These are phyloP conservation scores for Sarcophilus harrisii DNA, from an alignment of 2,797 vertebrate species.

Conservation along the genomic window DNA sequence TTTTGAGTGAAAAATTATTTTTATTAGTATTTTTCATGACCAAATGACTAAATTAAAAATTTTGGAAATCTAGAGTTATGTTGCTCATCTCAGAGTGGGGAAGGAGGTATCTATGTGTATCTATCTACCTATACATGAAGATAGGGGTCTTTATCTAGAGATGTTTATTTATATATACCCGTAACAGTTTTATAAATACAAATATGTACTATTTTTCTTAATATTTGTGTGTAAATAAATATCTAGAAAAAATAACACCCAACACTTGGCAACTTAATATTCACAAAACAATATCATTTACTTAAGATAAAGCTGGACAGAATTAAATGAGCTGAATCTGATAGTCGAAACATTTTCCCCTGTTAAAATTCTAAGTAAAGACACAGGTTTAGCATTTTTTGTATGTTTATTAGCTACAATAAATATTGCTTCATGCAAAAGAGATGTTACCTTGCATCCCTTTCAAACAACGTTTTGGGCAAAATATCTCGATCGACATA, in stretches of 20 bases:
- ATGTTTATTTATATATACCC: not conserved
- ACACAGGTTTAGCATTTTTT: not conserved
- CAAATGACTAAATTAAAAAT: conserved; percentile 49
- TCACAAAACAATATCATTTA: not conserved
- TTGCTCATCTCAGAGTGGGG: not conserved
- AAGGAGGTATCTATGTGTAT: not conserved
- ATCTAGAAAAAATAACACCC: conserved; percentile 35
- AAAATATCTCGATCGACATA: conserved; percentile 96
- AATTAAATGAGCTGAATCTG: conserved; percentile 8
- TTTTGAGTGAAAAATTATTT: conserved; percentile 27
- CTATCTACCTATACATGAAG: not conserved
- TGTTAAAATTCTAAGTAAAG: conserved; percentile 41
- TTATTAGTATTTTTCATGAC: conserved; percentile 19
- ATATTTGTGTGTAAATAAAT: conserved; percentile 21
- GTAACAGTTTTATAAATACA: not conserved
- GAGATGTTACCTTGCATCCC: conserved; percentile 91
- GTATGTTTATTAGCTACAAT: conserved; percentile 31
- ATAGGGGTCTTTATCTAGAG: not conserved
- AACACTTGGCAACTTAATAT: conserved; percentile 41
- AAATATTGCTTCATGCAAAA: conserved; percentile 17
- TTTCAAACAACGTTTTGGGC: conserved; percentile 91
- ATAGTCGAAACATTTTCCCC: conserved; percentile 22
- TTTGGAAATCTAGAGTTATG: conserved; percentile 32
- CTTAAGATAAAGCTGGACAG: conserved; percentile 43
- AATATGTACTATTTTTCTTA: not conserved